These are phyloP conservation scores for Erpetoichthys calabaricus DNA, from an alignment of 2,797 vertebrate genomes.

Conservation along the genomic window DNA sequence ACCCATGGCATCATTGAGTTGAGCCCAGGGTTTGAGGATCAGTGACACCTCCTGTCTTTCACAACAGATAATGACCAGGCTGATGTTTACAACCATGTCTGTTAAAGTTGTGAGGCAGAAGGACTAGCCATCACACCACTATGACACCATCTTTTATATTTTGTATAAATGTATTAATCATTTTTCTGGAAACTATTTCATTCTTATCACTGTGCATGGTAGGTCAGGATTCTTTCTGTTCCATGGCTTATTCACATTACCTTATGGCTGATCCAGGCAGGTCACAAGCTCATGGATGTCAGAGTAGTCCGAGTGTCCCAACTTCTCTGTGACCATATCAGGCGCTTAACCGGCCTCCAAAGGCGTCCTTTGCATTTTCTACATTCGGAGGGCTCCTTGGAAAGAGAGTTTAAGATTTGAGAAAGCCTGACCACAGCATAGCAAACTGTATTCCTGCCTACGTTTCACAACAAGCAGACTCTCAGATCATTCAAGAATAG, in stretches of 20 bases:
- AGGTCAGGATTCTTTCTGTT: too few species aligned
- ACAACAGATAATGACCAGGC: too few species aligned
- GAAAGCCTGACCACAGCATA: conserved; percentile 6
- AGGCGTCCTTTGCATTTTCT: conserved; percentile 68
- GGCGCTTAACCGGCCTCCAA: conserved; percentile 64
- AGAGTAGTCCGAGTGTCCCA: conserved; percentile 61
- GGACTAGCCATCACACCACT: too few species aligned
- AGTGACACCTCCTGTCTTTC: too few species aligned
- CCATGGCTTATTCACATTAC: conserved; percentile 27
- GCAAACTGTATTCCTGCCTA: background rate
- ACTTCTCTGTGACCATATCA: conserved; percentile 71
- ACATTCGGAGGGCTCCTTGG: conserved; percentile 56
- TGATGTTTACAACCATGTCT: too few species aligned
- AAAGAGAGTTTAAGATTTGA: conserved; percentile 15
- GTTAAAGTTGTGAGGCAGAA: too few species aligned
- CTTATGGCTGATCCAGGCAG: conserved; percentile 61
- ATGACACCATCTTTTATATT: too few species aligned
- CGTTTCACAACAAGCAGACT: background rate
- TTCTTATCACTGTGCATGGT: conserved; percentile 4
- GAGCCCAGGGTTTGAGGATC: too few species aligned
- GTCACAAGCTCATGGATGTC: conserved; percentile 55
- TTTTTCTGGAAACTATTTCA: background rate
- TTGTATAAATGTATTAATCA: conserved; percentile 6
- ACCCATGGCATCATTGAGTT: too few species aligned
- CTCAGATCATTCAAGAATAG: too few species aligned